These are phyloP conservation scores for Brachyptera putata DNA, from an alignment of 2,888 invertebrate species.

Conservation along the genomic window DNA sequence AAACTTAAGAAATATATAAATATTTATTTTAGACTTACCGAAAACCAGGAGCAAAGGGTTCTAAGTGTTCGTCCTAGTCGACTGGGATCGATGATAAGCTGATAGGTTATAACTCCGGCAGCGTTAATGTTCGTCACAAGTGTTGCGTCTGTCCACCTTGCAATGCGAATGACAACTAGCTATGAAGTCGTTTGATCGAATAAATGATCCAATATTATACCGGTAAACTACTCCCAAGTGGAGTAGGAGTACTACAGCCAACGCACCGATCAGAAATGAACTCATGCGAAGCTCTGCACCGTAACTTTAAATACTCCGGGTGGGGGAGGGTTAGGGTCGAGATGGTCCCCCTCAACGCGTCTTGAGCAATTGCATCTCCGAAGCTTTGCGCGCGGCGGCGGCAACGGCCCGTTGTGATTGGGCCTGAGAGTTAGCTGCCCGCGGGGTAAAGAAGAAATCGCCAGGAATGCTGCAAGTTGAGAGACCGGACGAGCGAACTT, in stretches of 20 bases:
- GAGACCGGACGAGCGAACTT: conserved; percentile 38
- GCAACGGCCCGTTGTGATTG: conserved; percentile 5
- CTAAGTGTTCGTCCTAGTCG: conserved; percentile 12
- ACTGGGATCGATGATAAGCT: conserved; percentile 17
- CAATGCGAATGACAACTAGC: conserved; percentile 11
- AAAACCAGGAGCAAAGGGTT: conserved; percentile 17
- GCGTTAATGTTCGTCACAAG: conserved; percentile 6
- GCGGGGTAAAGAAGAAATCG: conserved; percentile 45
- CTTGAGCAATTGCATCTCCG: conserved; percentile 41
- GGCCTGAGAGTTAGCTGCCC: conserved; percentile 26
- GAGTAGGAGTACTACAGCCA: conserved; percentile 34
- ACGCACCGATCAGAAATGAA: conserved; percentile 54
- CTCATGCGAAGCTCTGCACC: conserved; percentile 56
- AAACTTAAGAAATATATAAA: too few species aligned
- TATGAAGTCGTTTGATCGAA: conserved; percentile 1
- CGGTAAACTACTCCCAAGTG: conserved; percentile 7
- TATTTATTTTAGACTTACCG: too few species aligned
- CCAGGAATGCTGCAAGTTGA: conserved; percentile 39
- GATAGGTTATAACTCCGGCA: background rate
- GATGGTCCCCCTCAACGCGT: conserved; percentile 59
- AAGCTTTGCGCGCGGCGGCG: conserved; percentile 51
- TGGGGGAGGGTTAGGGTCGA: conserved; percentile 55
- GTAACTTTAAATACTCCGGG: conserved; percentile 57
- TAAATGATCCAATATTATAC: conserved; percentile 16
- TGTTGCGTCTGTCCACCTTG: conserved; percentile 4